Evolutionary conservation across 1,140 invertebrate species (phyloP), one percentile per base, ranked within the genome.

Genomic region (Megalonaias nervosa): DNA sequence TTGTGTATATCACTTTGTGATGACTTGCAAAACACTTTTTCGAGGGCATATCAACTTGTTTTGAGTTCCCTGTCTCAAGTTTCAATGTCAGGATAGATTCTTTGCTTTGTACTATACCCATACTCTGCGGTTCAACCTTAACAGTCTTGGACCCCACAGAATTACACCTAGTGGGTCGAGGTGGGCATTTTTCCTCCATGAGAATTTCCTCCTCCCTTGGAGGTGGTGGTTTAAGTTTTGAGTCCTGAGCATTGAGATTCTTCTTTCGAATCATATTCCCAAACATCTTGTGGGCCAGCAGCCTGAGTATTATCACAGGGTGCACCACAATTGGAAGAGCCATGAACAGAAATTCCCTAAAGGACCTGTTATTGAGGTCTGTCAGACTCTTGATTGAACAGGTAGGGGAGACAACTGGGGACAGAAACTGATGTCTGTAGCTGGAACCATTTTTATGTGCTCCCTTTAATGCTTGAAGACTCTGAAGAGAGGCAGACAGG

Each of bases 271-370:
- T 87, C 87, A 89, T 88, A 68, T 88, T 88, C 16, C 89, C 87
- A 81, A 92, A 92, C 23, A 94, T 88, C 66, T 93, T 91, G 85
- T 94, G 93, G 66, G 93, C 91, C 26, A 94, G 88, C 9, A 94
- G 89, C 15, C 93, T 88, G 17, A 94, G 84, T 15, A 94, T 88
- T 19, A 94, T 93, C 11, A 94, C 87, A 0, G 93, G 93, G 82
- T 93, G 93, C 55, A 94, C 89, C 19, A 93, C 86, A 73, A 92
- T 89, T 1, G 93, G 93, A 62, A 93, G 74, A n/a, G 86, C 86
- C 64, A 86, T 82, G 23, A 90, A 81, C 0, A 90, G 75, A 71
- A 88, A 87, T 69, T 91, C 90, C n/a, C 85, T 66, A 66, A 91
- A 86, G 2, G 87, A 81, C 71, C 83, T 85, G 2, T 81, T 78